A percentile compares a stretch with the other conserved stretches of the same genome.
Conservation (phyloP, 2,888 invertebrate species). For the Abscondita cerata region DNA sequence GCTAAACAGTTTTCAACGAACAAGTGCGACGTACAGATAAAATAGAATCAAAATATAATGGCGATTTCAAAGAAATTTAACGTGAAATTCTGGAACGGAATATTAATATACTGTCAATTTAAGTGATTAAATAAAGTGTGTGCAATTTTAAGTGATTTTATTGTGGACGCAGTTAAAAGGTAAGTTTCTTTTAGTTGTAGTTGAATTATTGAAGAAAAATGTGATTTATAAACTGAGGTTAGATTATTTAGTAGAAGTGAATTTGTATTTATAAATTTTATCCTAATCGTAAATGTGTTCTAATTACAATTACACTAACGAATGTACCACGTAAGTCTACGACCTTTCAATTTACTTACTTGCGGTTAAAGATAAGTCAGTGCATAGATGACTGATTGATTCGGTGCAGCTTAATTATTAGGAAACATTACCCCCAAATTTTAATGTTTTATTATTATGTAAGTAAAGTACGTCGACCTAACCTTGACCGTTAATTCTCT, state of each 20-base stretch:
- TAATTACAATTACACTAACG: too few species aligned
- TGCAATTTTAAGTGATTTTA: background rate
- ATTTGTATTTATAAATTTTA: conserved; percentile 12
- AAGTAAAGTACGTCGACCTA: conserved; percentile 25
- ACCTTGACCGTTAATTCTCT: conserved; percentile 26
- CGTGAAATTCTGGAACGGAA: background rate
- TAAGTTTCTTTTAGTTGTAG: background rate
- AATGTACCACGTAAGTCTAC: conserved; percentile 10
- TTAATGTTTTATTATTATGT: conserved; percentile 16
- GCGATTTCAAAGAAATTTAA: background rate
- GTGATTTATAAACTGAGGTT: conserved; percentile 10
- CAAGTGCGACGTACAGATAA: background rate
- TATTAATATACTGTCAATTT: background rate
- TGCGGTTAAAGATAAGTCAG: background rate
- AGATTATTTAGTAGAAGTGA: conserved; percentile 2
- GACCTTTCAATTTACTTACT: conserved; percentile 11
- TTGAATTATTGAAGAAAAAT: background rate
- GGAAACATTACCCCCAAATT: too few species aligned
- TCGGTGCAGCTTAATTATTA: too few species aligned
- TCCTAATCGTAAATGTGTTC: too few species aligned
- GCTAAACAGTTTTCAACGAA: background rate
- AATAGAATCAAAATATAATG: background rate
- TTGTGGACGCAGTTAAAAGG: background rate
- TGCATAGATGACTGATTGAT: too few species aligned
- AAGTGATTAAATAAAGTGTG: background rate